Conservation (phyloP, 2,888 invertebrate species). For the Apotomis capreana region DNA sequence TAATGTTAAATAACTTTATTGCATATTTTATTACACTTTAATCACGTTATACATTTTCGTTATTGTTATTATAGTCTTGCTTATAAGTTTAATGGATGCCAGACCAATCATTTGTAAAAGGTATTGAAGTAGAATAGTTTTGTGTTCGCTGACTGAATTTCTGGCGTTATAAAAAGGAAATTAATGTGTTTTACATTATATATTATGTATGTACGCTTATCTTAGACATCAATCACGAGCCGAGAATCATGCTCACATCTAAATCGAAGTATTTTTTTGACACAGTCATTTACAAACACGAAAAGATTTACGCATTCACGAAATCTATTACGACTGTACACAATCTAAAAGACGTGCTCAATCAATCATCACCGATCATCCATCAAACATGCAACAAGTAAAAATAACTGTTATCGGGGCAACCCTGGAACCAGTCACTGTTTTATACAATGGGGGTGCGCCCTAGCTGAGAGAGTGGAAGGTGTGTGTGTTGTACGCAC, state of each 20-base stretch:
- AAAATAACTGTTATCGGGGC: conserved; percentile 77
- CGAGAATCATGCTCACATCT: conserved; percentile 1
- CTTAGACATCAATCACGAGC: neutral
- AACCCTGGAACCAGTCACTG: conserved; percentile 59
- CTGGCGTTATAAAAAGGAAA: neutral
- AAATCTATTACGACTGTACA: conserved; percentile 69
- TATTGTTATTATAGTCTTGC: too few species aligned
- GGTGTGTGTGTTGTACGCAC: conserved; percentile 52
- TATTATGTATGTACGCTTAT: neutral
- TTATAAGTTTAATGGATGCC: too few species aligned
- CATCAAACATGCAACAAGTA: conserved; percentile 82
- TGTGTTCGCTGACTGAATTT: too few species aligned
- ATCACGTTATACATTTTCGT: too few species aligned
- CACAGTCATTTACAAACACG: conserved; percentile 37
- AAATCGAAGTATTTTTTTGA: conserved; percentile 36
- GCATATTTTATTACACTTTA: too few species aligned
- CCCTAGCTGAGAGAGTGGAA: conserved; percentile 59
- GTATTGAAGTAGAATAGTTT: too few species aligned
- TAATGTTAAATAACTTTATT: too few species aligned
- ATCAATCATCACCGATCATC: conserved; percentile 80
- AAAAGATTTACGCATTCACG: conserved; percentile 51
- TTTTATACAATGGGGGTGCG: conserved; percentile 65
- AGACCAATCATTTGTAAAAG: too few species aligned
- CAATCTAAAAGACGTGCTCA: conserved; percentile 61
- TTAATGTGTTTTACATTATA: neutral